Base-by-base conservation (phyloP, 2,888 invertebrate genomes). In the Hyposoter didymator region DNA sequence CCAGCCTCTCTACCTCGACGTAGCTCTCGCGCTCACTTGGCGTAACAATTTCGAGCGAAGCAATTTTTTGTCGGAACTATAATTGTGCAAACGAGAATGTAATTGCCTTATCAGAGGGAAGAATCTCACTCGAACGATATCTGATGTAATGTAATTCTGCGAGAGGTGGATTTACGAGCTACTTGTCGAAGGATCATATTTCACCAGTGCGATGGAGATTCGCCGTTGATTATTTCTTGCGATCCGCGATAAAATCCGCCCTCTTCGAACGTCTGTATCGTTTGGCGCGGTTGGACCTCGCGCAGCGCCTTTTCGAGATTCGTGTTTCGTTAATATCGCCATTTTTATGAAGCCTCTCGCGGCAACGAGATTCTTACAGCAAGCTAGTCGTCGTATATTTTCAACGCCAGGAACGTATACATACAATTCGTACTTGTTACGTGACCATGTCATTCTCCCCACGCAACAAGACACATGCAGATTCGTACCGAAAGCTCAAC, bases 321-420 rank as follows among this genome's bases (percentile, higher is more conserved):
- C 87, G 75, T 87, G 87, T 87, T 87, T 64, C 86, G 78, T 84
- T 87, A 84, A 87, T 87, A 87, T 82, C 84, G 84, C 79, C 78
- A 82, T 86, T 87, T 84, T 82, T 80, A 79, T 76, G 72, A 75
- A 35, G 43, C 22, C 83, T 62, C 78, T 74, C 69, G 64, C 69
- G 64, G 67, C 81, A 79, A 81, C 55, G 75, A 75, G 70, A 70
- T 66, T 28, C 47, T 70, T 47, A 55, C 35, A 35, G 35, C 22
- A 35, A 39, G 45, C 67, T 45, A 55, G 43, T 45, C 35, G 43
- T 75, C 32, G 75, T 76, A 66, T 78, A 55, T 73, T 43, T 72
- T 62, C 72, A 80, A 67, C 49, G 49, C 49, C 67, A 64, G 59
- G 49, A 55, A 62, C 64, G n/a, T 55, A 67, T 67, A 45, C 32